Percentiles rank a stretch among this genome's conserved stretches.
phyloP scores from a whole-genome alignment of 1,140 invertebrate genomes.

The Sarcophaga bullata region DNA sequence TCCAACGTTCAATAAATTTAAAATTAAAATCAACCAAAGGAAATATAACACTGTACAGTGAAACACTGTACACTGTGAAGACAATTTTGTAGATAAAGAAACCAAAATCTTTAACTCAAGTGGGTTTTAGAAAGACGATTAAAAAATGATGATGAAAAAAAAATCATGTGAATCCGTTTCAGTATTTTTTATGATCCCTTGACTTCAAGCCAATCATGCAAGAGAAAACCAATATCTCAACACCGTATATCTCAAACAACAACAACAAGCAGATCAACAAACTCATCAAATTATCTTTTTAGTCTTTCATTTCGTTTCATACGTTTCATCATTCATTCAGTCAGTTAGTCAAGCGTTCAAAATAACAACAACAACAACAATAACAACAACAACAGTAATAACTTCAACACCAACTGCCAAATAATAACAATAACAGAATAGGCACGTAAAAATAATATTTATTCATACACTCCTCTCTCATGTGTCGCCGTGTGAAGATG shows the following conservation, averaged over 20 bases:
- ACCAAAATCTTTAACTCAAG: slow-evolving; percentile 1
- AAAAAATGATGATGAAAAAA: not conserved
- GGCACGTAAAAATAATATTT: slow-evolving; percentile 40
- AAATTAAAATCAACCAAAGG: not conserved
- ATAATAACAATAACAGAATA: slow-evolving; percentile 38
- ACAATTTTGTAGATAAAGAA: not conserved
- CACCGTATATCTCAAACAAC: too few species aligned
- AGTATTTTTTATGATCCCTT: not conserved
- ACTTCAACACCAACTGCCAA: slow-evolving; percentile 3
- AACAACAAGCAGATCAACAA: not conserved
- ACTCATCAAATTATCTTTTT: slow-evolving; percentile 4
- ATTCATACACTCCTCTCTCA: not conserved
- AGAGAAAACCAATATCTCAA: not conserved
- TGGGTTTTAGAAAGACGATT: not conserved
- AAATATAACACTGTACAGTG: not conserved
- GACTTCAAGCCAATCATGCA: slow-evolving; percentile 4
- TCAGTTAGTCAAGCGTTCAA: not conserved
- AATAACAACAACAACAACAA: slow-evolving; percentile 11
- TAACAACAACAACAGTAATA: slow-evolving; percentile 13
- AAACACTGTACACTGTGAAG: not conserved
- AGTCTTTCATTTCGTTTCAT: not conserved
- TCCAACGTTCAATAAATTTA: not conserved
- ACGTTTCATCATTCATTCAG: not conserved
- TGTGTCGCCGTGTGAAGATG: not conserved
- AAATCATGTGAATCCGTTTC: not conserved